These are phyloP conservation scores for Ceratosolen solmsi DNA, from an alignment of 1,140 invertebrate species.

Conservation along the genomic window DNA sequence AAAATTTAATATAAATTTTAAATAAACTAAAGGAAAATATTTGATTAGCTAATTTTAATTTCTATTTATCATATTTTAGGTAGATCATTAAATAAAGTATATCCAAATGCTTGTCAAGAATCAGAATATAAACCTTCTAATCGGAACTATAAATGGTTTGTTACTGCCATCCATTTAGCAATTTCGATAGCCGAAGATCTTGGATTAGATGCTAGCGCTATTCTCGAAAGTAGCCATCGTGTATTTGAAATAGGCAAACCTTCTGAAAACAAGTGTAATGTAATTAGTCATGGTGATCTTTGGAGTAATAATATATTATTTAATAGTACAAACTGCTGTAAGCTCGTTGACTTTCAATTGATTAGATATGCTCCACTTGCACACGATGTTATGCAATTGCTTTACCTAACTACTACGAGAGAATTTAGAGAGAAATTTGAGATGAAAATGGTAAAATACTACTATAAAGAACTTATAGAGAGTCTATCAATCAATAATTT, in stretches of 20 bases:
- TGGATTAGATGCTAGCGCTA: slow-evolving; percentile 59
- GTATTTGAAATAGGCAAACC: slow-evolving; percentile 68
- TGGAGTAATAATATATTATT: slow-evolving; percentile 79
- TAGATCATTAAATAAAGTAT: no score
- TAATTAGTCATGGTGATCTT: slow-evolving; percentile 76
- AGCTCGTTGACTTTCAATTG: slow-evolving; percentile 77
- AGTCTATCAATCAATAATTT: slow-evolving; percentile 45
- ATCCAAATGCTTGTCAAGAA: slow-evolving; percentile 71
- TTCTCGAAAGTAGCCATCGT: slow-evolving; percentile 55
- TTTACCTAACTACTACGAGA: slow-evolving; percentile 64
- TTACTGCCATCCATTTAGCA: slow-evolving; percentile 55
- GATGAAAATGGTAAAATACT: slow-evolving; percentile 62
- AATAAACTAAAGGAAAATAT: no score
- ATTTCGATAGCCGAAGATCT: slow-evolving; percentile 57
- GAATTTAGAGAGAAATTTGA: slow-evolving; percentile 60
- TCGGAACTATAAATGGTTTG: slow-evolving; percentile 55
- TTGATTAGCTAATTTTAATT: no score
- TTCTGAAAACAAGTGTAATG: slow-evolving; percentile 73
- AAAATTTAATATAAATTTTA: no score
- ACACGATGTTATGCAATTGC: slow-evolving; percentile 65
- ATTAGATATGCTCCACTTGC: slow-evolving; percentile 73
- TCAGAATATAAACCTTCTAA: slow-evolving; percentile 67
- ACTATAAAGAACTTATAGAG: slow-evolving; percentile 61
- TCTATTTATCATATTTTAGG: no score
- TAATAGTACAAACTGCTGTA: slow-evolving; percentile 68